phyloP scores from a whole-genome alignment of 2,888 invertebrate genomes.

The Neocrepidodera transversa region DNA sequence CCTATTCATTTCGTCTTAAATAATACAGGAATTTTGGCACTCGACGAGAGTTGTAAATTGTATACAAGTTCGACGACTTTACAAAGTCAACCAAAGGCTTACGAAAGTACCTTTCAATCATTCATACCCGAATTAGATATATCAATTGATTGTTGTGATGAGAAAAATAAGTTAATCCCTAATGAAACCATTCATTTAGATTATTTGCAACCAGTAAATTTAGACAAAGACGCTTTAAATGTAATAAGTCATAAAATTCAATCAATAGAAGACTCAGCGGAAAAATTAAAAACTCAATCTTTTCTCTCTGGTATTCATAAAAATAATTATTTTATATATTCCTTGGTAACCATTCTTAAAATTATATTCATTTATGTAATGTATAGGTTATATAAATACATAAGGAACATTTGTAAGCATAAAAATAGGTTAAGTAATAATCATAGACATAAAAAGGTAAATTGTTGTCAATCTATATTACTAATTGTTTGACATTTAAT shows the following conservation, averaged over 20 bases:
- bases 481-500: not conserved
- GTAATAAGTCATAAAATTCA: conserved; percentile 1
- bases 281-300: not conserved
- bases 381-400: not conserved
- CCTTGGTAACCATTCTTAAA: not conserved
- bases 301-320: not conserved
- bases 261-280: not conserved
- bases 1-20: conserved; percentile 9
- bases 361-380: not conserved
- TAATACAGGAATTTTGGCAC: conserved; percentile 14
- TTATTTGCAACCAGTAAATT: conserved; percentile 3
- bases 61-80: conserved; percentile 18
- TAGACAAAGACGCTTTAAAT: conserved; percentile 1
- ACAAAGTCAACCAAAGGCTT: not conserved
- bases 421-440: not conserved
- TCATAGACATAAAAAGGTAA: not conserved
- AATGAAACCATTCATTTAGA: not conserved
- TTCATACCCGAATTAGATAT: conserved; percentile 1
- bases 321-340: conserved; percentile 3
- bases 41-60: conserved; percentile 18
- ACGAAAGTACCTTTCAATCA: too few species aligned
- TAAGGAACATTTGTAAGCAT: not conserved
- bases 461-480: not conserved
- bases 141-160: not conserved
- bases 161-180: not conserved